These are phyloP conservation scores for Antheraea mylitta DNA, from an alignment of 1,140 invertebrate species.

Conservation along the genomic window DNA sequence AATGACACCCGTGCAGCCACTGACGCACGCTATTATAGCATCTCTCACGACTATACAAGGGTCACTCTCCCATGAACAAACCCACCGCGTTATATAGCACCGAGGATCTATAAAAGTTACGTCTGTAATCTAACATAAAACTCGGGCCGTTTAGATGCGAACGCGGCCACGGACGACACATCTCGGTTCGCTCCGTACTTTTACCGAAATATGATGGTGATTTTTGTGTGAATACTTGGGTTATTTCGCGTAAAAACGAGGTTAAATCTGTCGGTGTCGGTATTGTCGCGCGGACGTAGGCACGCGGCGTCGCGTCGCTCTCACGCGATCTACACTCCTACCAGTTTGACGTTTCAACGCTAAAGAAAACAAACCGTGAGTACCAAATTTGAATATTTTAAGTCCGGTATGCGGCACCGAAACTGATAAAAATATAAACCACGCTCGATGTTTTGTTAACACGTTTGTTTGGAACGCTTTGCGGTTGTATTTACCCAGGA, in stretches of 20 bases:
- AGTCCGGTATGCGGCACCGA: constrained; percentile 19
- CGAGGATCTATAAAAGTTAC: constrained; percentile 79
- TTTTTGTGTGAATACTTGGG: constrained; percentile 63
- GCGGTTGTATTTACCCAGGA: background rate
- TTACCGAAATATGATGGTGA: constrained; percentile 71
- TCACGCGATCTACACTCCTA: constrained; percentile 42
- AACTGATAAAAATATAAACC: constrained; percentile 22
- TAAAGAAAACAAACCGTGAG: constrained; percentile 50
- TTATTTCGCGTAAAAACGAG: constrained; percentile 53
- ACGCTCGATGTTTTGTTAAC: constrained; percentile 3
- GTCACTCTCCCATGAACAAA: constrained; percentile 54
- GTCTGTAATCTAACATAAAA: constrained; percentile 80
- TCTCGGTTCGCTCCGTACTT: constrained; percentile 76
- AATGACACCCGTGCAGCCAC: constrained; percentile 74
- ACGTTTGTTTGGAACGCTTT: constrained; percentile 2
- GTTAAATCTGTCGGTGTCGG: constrained; percentile 34
- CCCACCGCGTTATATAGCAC: constrained; percentile 78
- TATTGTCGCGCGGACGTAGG: constrained; percentile 46
- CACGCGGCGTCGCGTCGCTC: constrained; percentile 40
- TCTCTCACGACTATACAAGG: constrained; percentile 49
- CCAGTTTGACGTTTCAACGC: constrained; percentile 47
- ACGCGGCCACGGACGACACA: constrained; percentile 77
- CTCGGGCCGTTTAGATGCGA: constrained; percentile 78
- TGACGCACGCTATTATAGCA: constrained; percentile 47
- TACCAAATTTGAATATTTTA: constrained; percentile 53